phyloP scores from a whole-genome alignment of 2,888 invertebrate species.

The Blastobasis lacticolella region DNA sequence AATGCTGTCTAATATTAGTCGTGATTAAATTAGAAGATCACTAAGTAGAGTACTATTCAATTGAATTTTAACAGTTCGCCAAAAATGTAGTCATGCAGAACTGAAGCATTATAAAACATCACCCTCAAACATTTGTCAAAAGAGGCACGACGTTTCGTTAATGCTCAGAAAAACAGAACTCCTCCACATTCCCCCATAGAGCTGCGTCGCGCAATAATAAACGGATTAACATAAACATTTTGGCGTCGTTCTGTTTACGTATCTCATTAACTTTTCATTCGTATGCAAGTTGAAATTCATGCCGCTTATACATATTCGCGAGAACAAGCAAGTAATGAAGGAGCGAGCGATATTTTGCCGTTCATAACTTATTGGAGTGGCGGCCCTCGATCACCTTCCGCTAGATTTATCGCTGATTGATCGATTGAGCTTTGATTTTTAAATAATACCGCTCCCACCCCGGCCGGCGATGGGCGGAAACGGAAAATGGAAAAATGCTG shows the following conservation, averaged over 20 bases:
- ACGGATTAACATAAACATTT: neutral
- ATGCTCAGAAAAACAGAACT: no score
- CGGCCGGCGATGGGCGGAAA: no score
- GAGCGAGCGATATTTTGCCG: neutral
- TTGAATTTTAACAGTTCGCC: no score
- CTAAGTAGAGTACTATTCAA: no score
- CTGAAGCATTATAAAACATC: no score
- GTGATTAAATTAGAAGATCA: no score
- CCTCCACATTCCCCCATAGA: neutral
- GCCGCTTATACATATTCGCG: conserved; percentile 9
- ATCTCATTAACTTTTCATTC: neutral
- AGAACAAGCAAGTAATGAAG: conserved; percentile 13
- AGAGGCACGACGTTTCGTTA: no score
- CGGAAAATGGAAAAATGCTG: neutral
- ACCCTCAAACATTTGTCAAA: no score
- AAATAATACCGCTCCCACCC: conserved; percentile 12
- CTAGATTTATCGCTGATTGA: conserved; percentile 48
- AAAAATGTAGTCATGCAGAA: no score
- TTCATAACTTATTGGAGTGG: conserved; percentile 7
- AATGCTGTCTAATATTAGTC: no score
- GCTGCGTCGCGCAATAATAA: neutral
- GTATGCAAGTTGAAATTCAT: conserved; percentile 1
- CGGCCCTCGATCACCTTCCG: conserved; percentile 36
- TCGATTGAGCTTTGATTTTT: conserved; percentile 47
- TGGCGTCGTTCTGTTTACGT: neutral